Evolutionary conservation across 2,888 invertebrate genomes (phyloP), one percentile per base, ranked within the genome.

Genomic region (Sesamia inferens): DNA sequence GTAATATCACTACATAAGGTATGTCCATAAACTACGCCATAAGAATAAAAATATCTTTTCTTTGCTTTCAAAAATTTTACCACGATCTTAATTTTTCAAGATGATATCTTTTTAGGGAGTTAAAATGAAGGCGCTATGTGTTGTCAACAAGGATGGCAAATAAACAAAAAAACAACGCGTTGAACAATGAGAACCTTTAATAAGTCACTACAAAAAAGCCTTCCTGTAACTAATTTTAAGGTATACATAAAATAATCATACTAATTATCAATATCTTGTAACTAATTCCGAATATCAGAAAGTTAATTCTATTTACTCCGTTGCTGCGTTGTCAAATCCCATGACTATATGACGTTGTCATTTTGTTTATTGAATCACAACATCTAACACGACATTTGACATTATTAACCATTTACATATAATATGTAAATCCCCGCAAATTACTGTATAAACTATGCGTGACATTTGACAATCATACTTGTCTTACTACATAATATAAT

Each of bases 11-110:
- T 82, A 77, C 76, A 71, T 73, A 78, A 62, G 79, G 72, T 64
- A 16, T 8, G 66, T 83, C 81, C 85, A 85, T 83, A 83, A 83
- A 78, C 81, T 83, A 85, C 76, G 81, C 39, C 0, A 19, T 51
- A 13, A 5, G 0, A n/a, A 65, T 57, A 47, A 47, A 5, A 64
- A 64, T 19, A 13, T 39, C 5, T 0, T 2, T 39, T 58, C 44
- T 59, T 16, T 16, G 19, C 6, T 44, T 57, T 62, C 13, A n/a
- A 55, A 6, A 19, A 42, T 58, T 19, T 13, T 7, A 24, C 11
- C 24, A 16, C 54, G 19, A 54, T 3, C n/a, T 31, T 44, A 31
- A 16, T 24, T 31, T 54, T 0, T 11, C 6, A 57, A 19, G 31
- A n/a, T n/a, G 13, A 42, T 71, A 19, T 58, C 6, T 47, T 70